Conservation (phyloP, 2,888 invertebrate genomes). For the Dexiosoma caninum region DNA sequence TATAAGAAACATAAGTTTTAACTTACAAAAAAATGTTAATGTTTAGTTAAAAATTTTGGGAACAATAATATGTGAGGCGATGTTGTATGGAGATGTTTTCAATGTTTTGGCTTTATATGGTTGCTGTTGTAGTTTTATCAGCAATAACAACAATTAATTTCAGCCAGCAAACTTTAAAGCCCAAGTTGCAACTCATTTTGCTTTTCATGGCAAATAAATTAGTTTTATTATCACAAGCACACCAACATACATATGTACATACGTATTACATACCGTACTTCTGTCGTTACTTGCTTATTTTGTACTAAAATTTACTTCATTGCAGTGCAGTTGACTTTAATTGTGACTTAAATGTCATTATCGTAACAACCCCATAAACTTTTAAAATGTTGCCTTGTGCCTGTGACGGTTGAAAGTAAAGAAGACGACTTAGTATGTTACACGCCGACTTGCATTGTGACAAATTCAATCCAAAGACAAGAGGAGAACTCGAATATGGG, state of each 20-base stretch:
- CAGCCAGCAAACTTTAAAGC: not conserved
- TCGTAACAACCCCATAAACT: not conserved
- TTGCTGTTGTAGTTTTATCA: conserved; percentile 47
- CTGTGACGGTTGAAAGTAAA: too few species aligned
- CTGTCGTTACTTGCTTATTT: not conserved
- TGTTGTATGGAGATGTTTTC: not conserved
- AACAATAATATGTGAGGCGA: conserved; percentile 27
- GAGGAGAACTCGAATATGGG: too few species aligned
- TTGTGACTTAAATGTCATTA: conserved; percentile 22
- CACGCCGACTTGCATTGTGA: too few species aligned
- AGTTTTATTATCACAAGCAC: not conserved
- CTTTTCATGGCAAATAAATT: not conserved
- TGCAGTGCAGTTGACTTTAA: not conserved
- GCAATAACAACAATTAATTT: not conserved
- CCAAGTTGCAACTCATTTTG: not conserved
- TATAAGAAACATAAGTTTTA: conserved; percentile 45
- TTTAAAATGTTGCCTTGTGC: not conserved
- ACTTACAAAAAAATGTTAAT: conserved; percentile 19
- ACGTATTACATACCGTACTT: too few species aligned
- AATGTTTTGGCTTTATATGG: conserved; percentile 51
- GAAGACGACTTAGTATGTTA: too few species aligned
- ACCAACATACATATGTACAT: not conserved
- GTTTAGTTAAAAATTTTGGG: not conserved
- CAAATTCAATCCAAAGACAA: too few species aligned
- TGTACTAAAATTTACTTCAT: conserved; percentile 22